Evolutionary conservation across 53 echinoderm and acorn worm genomes (phyloP).

Genomic region (Astropecten irregularis): DNA sequence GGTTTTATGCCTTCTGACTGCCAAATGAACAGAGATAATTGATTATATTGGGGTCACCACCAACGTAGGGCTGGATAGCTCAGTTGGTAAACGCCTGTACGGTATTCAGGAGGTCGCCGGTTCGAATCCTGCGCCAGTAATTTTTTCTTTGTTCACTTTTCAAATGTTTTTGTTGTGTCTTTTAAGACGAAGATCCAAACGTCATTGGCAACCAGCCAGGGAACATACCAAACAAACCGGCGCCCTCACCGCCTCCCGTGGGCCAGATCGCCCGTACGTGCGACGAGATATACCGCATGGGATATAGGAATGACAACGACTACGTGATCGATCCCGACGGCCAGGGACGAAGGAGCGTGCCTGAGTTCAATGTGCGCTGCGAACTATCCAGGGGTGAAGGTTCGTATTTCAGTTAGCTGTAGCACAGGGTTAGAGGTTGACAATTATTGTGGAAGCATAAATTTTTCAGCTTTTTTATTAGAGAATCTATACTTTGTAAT

Average conservation of each 20-base stretch:
- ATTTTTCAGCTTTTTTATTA: too few species aligned
- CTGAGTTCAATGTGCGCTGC: slow-evolving; percentile 51
- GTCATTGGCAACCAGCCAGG: not conserved
- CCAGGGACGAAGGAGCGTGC: slow-evolving; percentile 14
- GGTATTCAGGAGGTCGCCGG: too few species aligned
- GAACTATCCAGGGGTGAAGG: slow-evolving; percentile 51
- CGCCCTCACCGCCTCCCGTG: slow-evolving; percentile 17
- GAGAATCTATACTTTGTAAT: too few species aligned
- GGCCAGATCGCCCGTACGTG: slow-evolving; percentile 49
- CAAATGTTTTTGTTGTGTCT: not conserved
- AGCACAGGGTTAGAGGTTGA: too few species aligned
- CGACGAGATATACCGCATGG: slow-evolving; percentile 51
- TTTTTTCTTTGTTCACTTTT: too few species aligned
- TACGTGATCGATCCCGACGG: slow-evolving; percentile 53
- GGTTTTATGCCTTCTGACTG: too few species aligned
- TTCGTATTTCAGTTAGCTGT: not conserved
- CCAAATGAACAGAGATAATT: too few species aligned
- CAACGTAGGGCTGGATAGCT: too few species aligned
- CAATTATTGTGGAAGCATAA: too few species aligned
- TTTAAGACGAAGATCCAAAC: slow-evolving; percentile 20
- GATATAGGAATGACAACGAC: slow-evolving; percentile 43
- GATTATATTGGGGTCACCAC: too few species aligned
- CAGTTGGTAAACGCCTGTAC: too few species aligned
- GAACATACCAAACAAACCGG: not conserved
- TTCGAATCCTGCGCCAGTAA: too few species aligned